Conservation (phyloP, 1,140 invertebrate species). For the Mya arenaria region DNA sequence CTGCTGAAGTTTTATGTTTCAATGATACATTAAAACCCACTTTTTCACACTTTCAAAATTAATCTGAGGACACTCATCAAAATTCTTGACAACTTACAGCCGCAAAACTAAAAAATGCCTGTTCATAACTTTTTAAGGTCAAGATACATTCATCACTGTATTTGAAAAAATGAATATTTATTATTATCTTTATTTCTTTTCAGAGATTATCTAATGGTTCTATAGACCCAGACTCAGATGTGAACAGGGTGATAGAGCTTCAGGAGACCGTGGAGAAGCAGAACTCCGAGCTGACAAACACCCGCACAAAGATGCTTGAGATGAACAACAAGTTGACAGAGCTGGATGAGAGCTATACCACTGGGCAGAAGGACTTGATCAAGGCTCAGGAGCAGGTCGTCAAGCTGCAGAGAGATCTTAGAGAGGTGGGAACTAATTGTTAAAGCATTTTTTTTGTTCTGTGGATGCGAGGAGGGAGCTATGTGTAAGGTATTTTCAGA, state of each 20-base stretch:
- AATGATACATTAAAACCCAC: too few relatives aligned
- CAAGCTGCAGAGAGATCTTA: slow-evolving; percentile 94
- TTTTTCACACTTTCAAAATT: too few relatives aligned
- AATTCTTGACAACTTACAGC: too few relatives aligned
- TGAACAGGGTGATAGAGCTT: slow-evolving; percentile 89
- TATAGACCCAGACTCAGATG: slow-evolving; percentile 85
- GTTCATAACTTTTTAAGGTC: too few relatives aligned
- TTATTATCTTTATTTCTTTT: slow-evolving; percentile 63
- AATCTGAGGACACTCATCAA: too few relatives aligned
- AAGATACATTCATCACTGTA: too few relatives aligned
- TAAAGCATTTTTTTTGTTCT: too few relatives aligned
- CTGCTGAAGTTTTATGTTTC: too few relatives aligned
- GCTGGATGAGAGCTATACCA: slow-evolving; percentile 93
- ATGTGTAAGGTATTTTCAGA: too few relatives aligned
- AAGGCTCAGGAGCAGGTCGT: slow-evolving; percentile 95
- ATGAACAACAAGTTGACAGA: slow-evolving; percentile 94
- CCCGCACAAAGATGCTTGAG: slow-evolving; percentile 94
- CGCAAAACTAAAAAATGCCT: too few relatives aligned
- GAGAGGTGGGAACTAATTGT: slow-evolving; percentile 82
- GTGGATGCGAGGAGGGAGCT: too few relatives aligned
- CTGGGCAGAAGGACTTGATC: slow-evolving; percentile 95
- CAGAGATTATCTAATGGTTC: slow-evolving; percentile 86
- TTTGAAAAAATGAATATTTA: too few relatives aligned
- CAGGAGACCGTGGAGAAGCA: slow-evolving; percentile 96
- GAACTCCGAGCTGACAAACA: slow-evolving; percentile 92